Percentiles rank a stretch among this genome's conserved stretches.
Evolutionary conservation across 2,113 vertebrate species (phyloP).

Genomic region (Callopanchax toddi): DNA sequence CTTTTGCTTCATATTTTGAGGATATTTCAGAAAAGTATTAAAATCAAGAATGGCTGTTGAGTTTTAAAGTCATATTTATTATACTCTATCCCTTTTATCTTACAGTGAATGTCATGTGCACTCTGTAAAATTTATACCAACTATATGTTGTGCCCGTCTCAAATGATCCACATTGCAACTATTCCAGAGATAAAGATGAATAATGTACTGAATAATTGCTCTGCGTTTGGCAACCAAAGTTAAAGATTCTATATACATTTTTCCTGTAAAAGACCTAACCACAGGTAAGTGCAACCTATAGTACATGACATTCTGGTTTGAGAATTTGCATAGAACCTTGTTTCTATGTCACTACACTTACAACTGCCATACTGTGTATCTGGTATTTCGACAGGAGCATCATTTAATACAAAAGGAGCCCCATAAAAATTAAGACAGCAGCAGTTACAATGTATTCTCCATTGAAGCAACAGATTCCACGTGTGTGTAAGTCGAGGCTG

Average conservation of each 20-base stretch:
- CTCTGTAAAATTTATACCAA: constrained; percentile 59
- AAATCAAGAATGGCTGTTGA: constrained; percentile 59
- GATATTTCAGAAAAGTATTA: constrained; percentile 64
- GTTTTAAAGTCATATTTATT: constrained; percentile 61
- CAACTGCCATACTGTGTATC: constrained; percentile 69
- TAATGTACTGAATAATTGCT: constrained; percentile 62
- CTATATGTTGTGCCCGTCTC: constrained; percentile 57
- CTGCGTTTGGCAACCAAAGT: constrained; percentile 71
- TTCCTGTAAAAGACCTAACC: constrained; percentile 61
- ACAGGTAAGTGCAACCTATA: constrained; percentile 68
- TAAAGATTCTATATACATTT: constrained; percentile 75
- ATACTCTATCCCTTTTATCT: constrained; percentile 67
- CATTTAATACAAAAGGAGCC: constrained; percentile 59
- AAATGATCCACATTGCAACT: constrained; percentile 47
- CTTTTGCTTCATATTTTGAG: constrained; percentile 35
- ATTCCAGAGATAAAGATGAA: constrained; percentile 58
- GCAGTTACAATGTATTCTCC: constrained; percentile 66
- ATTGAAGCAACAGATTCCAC: constrained; percentile 62
- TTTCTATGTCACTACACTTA: constrained; percentile 75
- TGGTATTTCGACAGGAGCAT: constrained; percentile 66
- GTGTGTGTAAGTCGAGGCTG: constrained; percentile 59
- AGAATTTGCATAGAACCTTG: constrained; percentile 83
- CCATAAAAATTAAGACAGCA: constrained; percentile 57
- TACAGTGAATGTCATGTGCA: constrained; percentile 61
- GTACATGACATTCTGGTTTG: constrained; percentile 73